phyloP scores from a whole-genome alignment of 2,888 invertebrate species.

The Laspeyria flexula region DNA sequence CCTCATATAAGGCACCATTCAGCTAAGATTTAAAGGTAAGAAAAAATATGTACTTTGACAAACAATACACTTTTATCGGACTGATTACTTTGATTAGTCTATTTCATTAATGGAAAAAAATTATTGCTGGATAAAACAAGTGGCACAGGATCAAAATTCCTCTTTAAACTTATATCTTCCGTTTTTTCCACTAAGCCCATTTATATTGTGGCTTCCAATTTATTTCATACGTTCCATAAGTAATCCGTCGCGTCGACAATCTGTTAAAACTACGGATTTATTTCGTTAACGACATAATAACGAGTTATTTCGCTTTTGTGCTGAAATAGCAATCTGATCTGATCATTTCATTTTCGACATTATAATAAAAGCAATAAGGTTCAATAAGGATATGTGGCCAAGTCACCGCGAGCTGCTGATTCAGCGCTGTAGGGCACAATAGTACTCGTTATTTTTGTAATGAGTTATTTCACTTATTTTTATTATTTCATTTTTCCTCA shows the following conservation, averaged over 20 bases:
- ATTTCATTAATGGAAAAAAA: too few relatives aligned
- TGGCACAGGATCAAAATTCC: too few relatives aligned
- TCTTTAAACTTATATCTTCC: too few relatives aligned
- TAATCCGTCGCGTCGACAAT: slow-evolving; percentile 53
- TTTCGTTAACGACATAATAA: slow-evolving; percentile 64
- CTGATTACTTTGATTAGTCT: too few relatives aligned
- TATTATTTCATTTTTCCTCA: slow-evolving; percentile 17
- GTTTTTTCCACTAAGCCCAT: background rate
- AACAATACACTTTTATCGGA: too few relatives aligned
- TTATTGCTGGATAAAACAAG: too few relatives aligned
- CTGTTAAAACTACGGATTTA: slow-evolving; percentile 45
- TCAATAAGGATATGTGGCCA: background rate
- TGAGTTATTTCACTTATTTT: slow-evolving; percentile 35
- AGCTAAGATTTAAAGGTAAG: slow-evolving; percentile 78
- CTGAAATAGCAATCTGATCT: slow-evolving; percentile 38
- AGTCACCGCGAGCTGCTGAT: slow-evolving; percentile 27
- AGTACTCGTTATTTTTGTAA: slow-evolving; percentile 32
- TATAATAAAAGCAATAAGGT: slow-evolving; percentile 22
- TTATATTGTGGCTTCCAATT: slow-evolving; percentile 33
- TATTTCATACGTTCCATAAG: slow-evolving; percentile 37
- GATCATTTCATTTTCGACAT: slow-evolving; percentile 28
- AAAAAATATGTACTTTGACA: background rate
- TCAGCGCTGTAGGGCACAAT: slow-evolving; percentile 26
- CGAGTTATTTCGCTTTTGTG: slow-evolving; percentile 53
- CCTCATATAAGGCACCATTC: slow-evolving; percentile 80